Base-by-base conservation (phyloP, 2,888 invertebrate genomes). In the Trisateles emortualis region DNA sequence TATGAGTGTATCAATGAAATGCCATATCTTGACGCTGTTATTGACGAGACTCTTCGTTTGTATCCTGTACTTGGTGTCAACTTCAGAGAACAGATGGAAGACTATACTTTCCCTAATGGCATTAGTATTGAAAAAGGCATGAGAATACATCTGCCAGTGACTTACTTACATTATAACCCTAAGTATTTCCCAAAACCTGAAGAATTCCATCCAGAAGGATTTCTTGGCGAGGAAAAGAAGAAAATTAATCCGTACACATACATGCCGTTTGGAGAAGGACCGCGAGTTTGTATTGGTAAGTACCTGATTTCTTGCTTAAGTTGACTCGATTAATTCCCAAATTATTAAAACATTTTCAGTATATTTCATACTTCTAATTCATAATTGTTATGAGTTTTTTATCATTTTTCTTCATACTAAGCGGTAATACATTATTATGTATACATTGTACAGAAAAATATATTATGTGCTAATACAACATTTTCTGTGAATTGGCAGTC, bases 221-320 rank as follows among this genome's bases (percentile, higher is more conserved):
- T 83, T 47, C 46, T 79, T 1, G 73, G 68, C 0, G 75, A 74
- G 0, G 68, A 69, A n/a, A 78, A 69, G 51, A 46, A 54, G 10
- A 63, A 74, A 2, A 68, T 81, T 1, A 73, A 64, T n/a, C 78
- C 74, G 0, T 83, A 64, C 48, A 74, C 76, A 0, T 82, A 75
- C 10, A 33, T 33, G 33, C 33, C 33, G 9, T 33, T 33, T 33
- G 33, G 33, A 9, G 33, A 33, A 6, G 81, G 83, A 4, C 78
- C 75, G 0, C 68, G 84, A 43, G 55, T 63, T 50, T 84, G 84
- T 35, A 72, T 84, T 6, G 84, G 84, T 84, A 65, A 64, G 64
- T 33, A 14, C 44, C 41, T 50, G 24, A 11, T 24, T 6, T n/a
- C n/a, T n/a, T n/a, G n/a, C n/a, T n/a, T n/a, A n/a, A n/a, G n/a